Evolutionary conservation across 2,113 vertebrate genomes (phyloP).

Genomic region (Daubentonia madagascariensis): DNA sequence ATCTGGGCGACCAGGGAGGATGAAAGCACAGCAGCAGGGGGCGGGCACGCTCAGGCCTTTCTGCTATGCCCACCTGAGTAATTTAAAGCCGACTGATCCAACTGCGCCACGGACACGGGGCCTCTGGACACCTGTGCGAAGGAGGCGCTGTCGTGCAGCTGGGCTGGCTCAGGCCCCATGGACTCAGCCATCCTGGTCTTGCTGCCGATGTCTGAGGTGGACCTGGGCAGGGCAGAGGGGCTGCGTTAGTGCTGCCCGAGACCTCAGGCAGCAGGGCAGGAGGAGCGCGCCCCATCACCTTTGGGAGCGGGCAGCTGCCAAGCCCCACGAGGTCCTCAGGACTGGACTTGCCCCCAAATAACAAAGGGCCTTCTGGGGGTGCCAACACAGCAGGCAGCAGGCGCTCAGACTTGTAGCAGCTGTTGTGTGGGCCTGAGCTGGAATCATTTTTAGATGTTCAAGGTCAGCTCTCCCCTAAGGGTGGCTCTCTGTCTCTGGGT

Average conservation of each 20-base stretch:
- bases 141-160: conserved; percentile 87
- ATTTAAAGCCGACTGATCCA: conserved; percentile 92
- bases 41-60: fast-evolving
- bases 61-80: conserved; percentile 91
- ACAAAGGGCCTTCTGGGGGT: neutral
- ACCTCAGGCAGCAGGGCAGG: too few species aligned
- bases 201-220: conserved; percentile 94
- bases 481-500: neutral
- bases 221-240: conserved; percentile 81
- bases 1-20: neutral
- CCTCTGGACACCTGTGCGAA: conserved; percentile 88
- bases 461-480: conserved; percentile 4
- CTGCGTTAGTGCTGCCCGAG: neutral
- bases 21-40: neutral
- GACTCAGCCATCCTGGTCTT: conserved; percentile 91
- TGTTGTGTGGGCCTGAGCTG: neutral
- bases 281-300: neutral
- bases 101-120: conserved; percentile 87
- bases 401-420: neutral
- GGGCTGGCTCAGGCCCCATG: conserved; percentile 85
- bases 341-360: neutral
- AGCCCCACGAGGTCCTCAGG: neutral
- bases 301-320: too few species aligned
- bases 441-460: neutral
- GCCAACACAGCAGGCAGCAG: neutral